These are phyloP conservation scores for Philhelius pedissequus DNA, from an alignment of 2,888 invertebrate species.

Conservation along the genomic window DNA sequence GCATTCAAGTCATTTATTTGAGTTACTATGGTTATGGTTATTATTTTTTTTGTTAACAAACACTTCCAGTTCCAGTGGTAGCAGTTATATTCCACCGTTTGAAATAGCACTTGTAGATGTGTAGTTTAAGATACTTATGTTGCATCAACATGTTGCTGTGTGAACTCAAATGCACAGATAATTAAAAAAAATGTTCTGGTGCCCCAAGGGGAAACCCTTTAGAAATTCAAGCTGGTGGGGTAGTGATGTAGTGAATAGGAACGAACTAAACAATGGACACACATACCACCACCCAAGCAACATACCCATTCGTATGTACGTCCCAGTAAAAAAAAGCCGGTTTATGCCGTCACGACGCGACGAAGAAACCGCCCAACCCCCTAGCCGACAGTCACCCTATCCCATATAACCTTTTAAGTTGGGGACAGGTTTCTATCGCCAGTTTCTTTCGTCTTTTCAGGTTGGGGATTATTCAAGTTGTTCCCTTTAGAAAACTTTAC, in stretches of 20 bases:
- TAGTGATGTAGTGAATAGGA: slow-evolving; percentile 8
- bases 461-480: slow-evolving; percentile 58
- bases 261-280: slow-evolving; percentile 30
- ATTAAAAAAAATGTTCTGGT: slow-evolving; percentile 3
- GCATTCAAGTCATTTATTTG: slow-evolving; percentile 16
- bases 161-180: neutral
- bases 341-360: slow-evolving; percentile 62
- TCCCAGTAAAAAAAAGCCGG: slow-evolving; percentile 50
- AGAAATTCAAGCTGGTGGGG: neutral
- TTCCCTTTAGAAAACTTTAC: slow-evolving; percentile 24
- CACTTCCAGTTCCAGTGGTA: neutral
- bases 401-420: slow-evolving; percentile 5
- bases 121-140: slow-evolving; percentile 10
- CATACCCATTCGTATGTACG: neutral
- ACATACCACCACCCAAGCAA: neutral
- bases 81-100: neutral
- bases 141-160: slow-evolving; percentile 12
- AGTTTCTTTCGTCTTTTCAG: slow-evolving; percentile 32
- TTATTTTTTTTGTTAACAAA: neutral
- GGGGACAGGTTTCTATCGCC: slow-evolving; percentile 48
- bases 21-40: slow-evolving; percentile 10
- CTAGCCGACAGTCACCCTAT: neutral
- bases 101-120: neutral
- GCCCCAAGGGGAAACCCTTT: slow-evolving; percentile 19
- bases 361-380: slow-evolving; percentile 8